A percentile compares a stretch with the other conserved stretches of the same genome.
phyloP scores from a whole-genome alignment of 2,797 vertebrate species.

The Gambelia wislizenii region DNA sequence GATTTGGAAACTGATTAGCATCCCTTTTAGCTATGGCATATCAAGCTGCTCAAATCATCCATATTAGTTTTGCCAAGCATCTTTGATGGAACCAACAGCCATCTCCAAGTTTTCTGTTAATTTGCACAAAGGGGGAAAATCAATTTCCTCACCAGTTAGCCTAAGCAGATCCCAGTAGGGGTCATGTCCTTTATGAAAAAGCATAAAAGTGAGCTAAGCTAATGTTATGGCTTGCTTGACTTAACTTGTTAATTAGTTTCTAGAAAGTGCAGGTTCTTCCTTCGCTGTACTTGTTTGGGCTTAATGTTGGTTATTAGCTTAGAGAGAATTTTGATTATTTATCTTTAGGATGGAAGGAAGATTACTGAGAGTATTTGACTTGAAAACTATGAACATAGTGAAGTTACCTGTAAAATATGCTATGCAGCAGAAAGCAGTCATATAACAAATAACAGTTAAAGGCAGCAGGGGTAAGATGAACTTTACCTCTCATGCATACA shows the following conservation, averaged over 20 bases:
- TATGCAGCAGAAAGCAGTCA: not conserved
- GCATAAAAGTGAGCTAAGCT: constrained; percentile 10
- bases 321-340: constrained; percentile 6
- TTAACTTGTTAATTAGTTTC: constrained; percentile 35
- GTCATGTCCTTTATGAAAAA: constrained; percentile 25
- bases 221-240: constrained; percentile 33
- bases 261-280: not conserved
- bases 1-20: not conserved
- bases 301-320: constrained; percentile 24
- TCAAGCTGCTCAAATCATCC: not conserved
- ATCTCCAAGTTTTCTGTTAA: constrained; percentile 2
- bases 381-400: not conserved
- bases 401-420: not conserved
- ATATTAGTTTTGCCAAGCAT: constrained; percentile 19
- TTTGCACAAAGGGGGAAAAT: not conserved
- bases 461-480: too few relatives aligned
- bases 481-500: not conserved
- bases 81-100: not conserved
- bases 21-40: not conserved
- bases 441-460: not conserved
- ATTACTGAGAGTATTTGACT: not conserved
- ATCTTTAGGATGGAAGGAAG: not conserved
- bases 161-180: not conserved
- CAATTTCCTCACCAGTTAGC: constrained; percentile 2
- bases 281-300: not conserved